phyloP scores from a whole-genome alignment of 2,113 vertebrate species.

The Carassius gibelio region DNA sequence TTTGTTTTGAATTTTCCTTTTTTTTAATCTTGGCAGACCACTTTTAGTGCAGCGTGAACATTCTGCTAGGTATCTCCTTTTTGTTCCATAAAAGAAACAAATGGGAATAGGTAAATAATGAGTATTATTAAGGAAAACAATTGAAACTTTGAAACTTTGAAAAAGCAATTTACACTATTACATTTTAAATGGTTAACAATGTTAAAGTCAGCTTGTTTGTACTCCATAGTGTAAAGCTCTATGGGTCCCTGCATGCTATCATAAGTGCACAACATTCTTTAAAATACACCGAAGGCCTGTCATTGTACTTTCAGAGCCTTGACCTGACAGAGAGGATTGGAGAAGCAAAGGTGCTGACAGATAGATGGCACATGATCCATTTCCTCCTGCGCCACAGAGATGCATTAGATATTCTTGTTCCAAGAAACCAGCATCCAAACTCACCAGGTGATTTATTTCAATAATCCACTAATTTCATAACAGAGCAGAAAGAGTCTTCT shows the following conservation, averaged over 20 bases:
- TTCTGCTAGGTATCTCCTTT: background rate
- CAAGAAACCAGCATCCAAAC: slow-evolving; percentile 41
- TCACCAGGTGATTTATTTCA: slow-evolving; percentile 55
- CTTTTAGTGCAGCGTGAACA: background rate
- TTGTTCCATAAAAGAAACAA: background rate
- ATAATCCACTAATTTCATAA: slow-evolving; percentile 52
- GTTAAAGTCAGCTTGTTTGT: background rate
- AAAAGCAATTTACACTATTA: too few relatives aligned
- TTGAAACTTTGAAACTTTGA: too few relatives aligned
- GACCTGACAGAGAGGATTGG: slow-evolving; percentile 28
- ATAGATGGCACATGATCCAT: slow-evolving; percentile 49
- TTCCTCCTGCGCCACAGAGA: slow-evolving; percentile 47
- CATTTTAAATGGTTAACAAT: background rate
- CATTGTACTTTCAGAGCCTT: slow-evolving; percentile 47
- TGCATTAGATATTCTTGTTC: slow-evolving; percentile 54
- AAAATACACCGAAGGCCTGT: slow-evolving; percentile 22
- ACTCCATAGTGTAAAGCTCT: background rate
- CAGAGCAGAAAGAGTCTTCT: slow-evolving; percentile 24
- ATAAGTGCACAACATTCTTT: slow-evolving; percentile 8
- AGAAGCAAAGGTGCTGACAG: slow-evolving; percentile 56
- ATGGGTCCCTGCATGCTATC: slow-evolving; percentile 9
- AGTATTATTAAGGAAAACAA: background rate
- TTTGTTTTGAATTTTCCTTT: too few relatives aligned
- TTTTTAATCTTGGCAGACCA: background rate
- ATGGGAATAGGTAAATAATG: background rate